Conservation (phyloP, 2,888 invertebrate species). For the Harpalus rufipes region DNA sequence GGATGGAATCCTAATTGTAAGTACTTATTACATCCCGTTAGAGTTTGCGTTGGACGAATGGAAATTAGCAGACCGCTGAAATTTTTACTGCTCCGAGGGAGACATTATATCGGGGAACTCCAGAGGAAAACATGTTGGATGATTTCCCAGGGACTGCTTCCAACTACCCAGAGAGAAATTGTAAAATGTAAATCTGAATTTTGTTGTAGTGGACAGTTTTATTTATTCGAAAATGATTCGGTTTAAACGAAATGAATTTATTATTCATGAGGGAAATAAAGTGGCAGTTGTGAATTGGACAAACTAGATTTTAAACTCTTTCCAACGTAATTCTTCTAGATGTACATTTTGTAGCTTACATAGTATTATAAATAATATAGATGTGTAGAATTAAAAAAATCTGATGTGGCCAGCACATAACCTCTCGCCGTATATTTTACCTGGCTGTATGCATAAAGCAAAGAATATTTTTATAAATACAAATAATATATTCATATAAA, state of each 20-base stretch:
- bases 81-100: constrained; percentile 1
- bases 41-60: background rate
- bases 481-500: too few species aligned
- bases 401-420: too few species aligned
- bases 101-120: background rate
- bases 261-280: background rate
- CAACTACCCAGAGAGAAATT: background rate
- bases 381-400: too few species aligned
- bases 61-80: background rate
- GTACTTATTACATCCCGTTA: background rate
- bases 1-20: background rate
- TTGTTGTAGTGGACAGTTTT: background rate
- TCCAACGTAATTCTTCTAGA: too few species aligned
- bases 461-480: too few species aligned
- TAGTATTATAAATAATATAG: too few species aligned
- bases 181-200: background rate
- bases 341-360: too few species aligned
- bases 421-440: too few species aligned
- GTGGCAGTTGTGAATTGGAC: background rate
- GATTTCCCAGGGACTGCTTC: background rate
- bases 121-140: background rate
- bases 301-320: too few species aligned
- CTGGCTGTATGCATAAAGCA: too few species aligned
- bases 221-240: background rate
- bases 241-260: background rate